Evolutionary conservation across 2,888 invertebrate species (phyloP).

Genomic region (Pyrrhopygopsis socrates): DNA sequence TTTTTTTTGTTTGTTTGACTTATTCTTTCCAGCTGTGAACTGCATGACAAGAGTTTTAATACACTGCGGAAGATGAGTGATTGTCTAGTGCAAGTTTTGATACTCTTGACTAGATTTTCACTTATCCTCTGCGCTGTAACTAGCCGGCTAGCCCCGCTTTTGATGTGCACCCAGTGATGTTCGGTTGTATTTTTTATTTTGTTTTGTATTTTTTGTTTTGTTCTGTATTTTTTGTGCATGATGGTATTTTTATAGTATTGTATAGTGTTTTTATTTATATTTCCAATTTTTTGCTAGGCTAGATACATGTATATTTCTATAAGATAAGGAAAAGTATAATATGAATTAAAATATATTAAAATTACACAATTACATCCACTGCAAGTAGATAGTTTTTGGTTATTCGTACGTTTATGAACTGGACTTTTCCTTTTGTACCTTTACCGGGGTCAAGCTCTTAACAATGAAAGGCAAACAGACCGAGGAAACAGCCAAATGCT

Average conservation of each 20-base stretch:
- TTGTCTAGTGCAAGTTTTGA: slow-evolving; percentile 94
- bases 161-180: slow-evolving; percentile 88
- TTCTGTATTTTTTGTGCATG: slow-evolving; percentile 38
- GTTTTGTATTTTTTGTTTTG: not conserved
- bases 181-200: slow-evolving; percentile 79
- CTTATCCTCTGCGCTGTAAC: slow-evolving; percentile 94
- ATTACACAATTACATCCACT: no score
- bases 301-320: no score
- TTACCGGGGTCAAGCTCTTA: no score
- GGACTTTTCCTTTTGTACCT: no score
- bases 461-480: no score
- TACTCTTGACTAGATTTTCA: slow-evolving; percentile 96
- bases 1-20: slow-evolving; percentile 76
- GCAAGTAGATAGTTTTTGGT: no score
- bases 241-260: slow-evolving; percentile 26
- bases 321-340: no score
- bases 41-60: slow-evolving; percentile 66
- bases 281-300: no score
- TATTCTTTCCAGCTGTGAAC: slow-evolving; percentile 85
- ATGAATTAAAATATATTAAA: no score
- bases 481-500: no score
- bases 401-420: no score
- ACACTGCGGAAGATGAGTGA: slow-evolving; percentile 94
- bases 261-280: slow-evolving; percentile 46
- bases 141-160: slow-evolving; percentile 88